phyloP scores from a whole-genome alignment of 30 jellyfish, hydroid and myxozoan species.

The Hydractinia symbiolongicarpus region DNA sequence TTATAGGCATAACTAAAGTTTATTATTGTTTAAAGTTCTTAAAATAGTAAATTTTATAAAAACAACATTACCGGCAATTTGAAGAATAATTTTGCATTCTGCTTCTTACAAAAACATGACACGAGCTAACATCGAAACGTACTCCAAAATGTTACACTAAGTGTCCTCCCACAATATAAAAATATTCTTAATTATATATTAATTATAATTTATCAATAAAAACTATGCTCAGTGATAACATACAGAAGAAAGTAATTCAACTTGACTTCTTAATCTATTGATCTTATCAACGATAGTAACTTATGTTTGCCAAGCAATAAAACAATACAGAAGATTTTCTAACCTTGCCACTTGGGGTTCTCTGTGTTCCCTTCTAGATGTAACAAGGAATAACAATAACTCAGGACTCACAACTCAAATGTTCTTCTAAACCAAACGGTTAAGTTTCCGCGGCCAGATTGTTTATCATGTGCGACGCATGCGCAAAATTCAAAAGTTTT shows the following conservation, averaged over 20 bases:
- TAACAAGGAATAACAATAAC: no score
- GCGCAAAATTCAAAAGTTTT: constrained; percentile 24
- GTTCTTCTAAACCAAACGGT: neutral
- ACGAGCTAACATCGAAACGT: neutral
- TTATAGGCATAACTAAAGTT: no score
- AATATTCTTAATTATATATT: neutral
- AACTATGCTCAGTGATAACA: neutral
- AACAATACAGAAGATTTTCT: no score
- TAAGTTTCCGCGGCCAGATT: constrained; percentile 30
- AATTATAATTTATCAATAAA: neutral
- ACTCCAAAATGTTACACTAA: neutral
- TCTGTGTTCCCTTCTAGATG: no score
- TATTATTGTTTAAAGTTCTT: no score
- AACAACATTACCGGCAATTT: neutral
- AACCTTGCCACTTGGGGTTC: no score
- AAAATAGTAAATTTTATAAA: no score
- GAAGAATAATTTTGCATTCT: constrained; percentile 8
- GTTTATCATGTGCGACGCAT: constrained; percentile 14
- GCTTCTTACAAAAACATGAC: constrained; percentile 1
- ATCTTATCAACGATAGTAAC: neutral
- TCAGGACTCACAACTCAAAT: no score
- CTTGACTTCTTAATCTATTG: constrained; percentile 1
- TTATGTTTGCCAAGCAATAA: no score
- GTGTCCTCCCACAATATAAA: neutral
- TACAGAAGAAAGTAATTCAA: neutral